Evolutionary conservation across 2,888 invertebrate genomes (phyloP).

Genomic region (Lymantria dispar): DNA sequence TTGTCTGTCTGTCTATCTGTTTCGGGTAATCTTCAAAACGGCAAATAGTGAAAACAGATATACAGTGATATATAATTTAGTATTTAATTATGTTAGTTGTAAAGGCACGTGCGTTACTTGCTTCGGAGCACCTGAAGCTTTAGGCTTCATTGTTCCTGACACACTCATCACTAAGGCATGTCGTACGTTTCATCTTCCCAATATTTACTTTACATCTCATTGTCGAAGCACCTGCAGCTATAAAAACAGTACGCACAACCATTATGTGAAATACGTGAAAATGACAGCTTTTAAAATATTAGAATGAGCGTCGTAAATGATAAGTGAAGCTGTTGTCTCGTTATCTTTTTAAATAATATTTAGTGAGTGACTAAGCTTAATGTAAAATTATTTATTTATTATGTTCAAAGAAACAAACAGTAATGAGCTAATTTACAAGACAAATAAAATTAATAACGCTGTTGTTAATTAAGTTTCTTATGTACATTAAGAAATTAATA

Average conservation of each 20-base stretch:
- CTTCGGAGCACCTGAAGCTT: conserved; percentile 56
- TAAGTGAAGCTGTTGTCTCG: conserved; percentile 32
- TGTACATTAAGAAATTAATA: too few species aligned
- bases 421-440: too few species aligned
- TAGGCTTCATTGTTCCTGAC: conserved; percentile 62
- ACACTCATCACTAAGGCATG: conserved; percentile 60
- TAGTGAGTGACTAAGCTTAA: conserved; percentile 31
- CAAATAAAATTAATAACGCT: too few species aligned
- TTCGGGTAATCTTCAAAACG: neutral
- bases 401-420: too few species aligned
- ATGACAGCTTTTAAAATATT: conserved; percentile 48
- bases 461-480: too few species aligned
- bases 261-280: conserved; percentile 56
- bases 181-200: conserved; percentile 50
- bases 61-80: conserved; percentile 16
- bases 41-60: conserved; percentile 16
- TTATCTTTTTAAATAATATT: conserved; percentile 19
- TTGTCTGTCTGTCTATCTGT: too few species aligned
- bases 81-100: conserved; percentile 12
- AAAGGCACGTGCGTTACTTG: conserved; percentile 45
- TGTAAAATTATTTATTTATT: too few species aligned
- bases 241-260: conserved; percentile 41
- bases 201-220: conserved; percentile 57
- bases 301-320: conserved; percentile 43
- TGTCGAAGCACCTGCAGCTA: conserved; percentile 59